Conservation (phyloP, 2,797 vertebrate genomes). For the Propithecus deckenii region DNA sequence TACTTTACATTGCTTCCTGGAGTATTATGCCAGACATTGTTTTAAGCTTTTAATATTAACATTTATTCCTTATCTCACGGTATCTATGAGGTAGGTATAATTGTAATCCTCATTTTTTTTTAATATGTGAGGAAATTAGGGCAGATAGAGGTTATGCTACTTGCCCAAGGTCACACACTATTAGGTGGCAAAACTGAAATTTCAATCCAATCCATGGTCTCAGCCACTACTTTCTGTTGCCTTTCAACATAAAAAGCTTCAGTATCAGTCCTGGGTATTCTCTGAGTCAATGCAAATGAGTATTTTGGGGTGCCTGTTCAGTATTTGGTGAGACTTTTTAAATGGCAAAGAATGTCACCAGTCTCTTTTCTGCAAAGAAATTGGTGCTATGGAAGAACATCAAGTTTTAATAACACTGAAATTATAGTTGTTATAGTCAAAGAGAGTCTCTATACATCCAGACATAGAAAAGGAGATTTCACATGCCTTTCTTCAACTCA, state of each 20-base stretch:
- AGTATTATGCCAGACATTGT: not conserved
- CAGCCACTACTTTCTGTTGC: not conserved
- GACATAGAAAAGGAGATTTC: not conserved
- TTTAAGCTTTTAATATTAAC: not conserved
- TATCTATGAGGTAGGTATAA: not conserved
- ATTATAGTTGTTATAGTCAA: not conserved
- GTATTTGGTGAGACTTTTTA: not conserved
- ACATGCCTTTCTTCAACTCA: not conserved
- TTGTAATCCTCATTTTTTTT: not conserved
- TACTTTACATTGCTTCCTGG: not conserved
- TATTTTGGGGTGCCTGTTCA: not conserved
- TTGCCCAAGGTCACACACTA: not conserved
- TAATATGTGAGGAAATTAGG: not conserved
- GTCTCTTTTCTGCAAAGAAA: not conserved
- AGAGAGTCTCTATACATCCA: not conserved
- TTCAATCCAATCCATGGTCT: not conserved
- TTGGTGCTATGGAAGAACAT: not conserved
- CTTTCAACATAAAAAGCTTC: not conserved
- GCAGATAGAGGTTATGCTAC: not conserved
- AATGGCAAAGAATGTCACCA: not conserved
- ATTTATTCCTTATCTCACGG: not conserved
- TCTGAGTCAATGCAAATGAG: constrained; percentile 15
- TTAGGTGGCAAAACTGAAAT: constrained; percentile 21
- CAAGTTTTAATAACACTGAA: not conserved
- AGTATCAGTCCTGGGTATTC: not conserved